Conservation (phyloP, 1,140 invertebrate genomes). For the Philotrypesis tridentata region DNA sequence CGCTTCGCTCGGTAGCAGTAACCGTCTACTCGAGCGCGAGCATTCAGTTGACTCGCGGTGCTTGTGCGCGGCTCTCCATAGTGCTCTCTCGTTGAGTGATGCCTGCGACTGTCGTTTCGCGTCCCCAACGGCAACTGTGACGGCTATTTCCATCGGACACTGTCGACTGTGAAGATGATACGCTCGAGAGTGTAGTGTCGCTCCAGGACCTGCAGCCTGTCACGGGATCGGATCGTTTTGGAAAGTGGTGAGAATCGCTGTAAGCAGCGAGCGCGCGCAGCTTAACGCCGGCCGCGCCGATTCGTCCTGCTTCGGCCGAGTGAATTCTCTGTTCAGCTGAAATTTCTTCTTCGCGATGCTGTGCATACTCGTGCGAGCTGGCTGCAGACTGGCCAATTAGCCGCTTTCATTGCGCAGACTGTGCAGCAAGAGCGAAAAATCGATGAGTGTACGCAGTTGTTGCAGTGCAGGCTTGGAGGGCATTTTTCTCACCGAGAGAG, state of each 20-base stretch:
- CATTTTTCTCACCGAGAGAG: slow-evolving; percentile 18
- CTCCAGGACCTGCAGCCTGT: background rate
- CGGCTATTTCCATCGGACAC: background rate
- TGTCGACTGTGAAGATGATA: background rate
- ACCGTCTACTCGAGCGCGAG: background rate
- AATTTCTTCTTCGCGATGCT: slow-evolving; percentile 3
- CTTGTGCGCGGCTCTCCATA: slow-evolving; percentile 7
- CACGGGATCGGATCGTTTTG: slow-evolving; percentile 39
- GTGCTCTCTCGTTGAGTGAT: background rate
- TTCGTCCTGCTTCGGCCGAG: slow-evolving; percentile 1
- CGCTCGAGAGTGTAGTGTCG: background rate
- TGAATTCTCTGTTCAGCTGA: background rate
- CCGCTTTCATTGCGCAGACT: background rate
- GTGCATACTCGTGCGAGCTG: background rate
- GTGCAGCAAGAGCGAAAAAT: too few species aligned
- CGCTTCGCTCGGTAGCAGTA: slow-evolving; percentile 12
- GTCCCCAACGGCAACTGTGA: background rate
- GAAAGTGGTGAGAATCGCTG: slow-evolving; percentile 60
- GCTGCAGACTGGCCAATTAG: slow-evolving; percentile 3
- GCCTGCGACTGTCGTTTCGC: background rate
- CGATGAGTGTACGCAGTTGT: background rate
- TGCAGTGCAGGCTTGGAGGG: background rate
- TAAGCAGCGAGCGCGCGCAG: too few species aligned
- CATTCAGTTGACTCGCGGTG: slow-evolving; percentile 5
- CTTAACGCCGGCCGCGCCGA: background rate